These are phyloP conservation scores for Toxonevra muliebris DNA, from an alignment of 2,888 invertebrate species.

Conservation along the genomic window DNA sequence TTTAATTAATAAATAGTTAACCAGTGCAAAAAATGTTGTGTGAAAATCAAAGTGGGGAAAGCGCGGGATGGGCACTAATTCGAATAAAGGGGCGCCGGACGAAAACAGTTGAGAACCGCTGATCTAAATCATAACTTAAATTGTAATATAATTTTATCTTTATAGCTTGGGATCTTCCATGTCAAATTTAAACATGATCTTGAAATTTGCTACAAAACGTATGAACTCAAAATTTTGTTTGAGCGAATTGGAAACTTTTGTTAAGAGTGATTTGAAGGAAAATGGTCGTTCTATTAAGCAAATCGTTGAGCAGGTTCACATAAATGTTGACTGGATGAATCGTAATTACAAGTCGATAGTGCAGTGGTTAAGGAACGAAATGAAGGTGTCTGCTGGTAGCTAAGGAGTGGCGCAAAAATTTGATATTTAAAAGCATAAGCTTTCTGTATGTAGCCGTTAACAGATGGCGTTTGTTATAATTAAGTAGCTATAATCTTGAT, in stretches of 20 bases:
- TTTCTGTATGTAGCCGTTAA: too few relatives aligned
- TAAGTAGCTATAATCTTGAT: too few relatives aligned
- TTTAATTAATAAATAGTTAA: too few relatives aligned
- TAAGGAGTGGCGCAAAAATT: too few relatives aligned
- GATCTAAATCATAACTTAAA: conserved; percentile 27
- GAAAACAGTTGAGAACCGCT: too few relatives aligned
- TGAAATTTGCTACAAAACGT: conserved; percentile 77
- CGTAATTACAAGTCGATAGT: conserved; percentile 78
- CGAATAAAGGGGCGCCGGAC: too few relatives aligned
- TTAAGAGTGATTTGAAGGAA: conserved; percentile 71
- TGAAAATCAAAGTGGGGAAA: too few relatives aligned
- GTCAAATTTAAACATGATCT: conserved; percentile 74
- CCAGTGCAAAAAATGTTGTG: too few relatives aligned
- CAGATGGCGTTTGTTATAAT: too few relatives aligned
- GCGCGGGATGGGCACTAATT: too few relatives aligned
- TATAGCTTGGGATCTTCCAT: conserved; percentile 78
- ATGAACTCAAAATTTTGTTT: conserved; percentile 81
- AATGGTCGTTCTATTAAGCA: conserved; percentile 81
- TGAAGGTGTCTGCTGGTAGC: too few relatives aligned
- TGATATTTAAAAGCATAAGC: too few relatives aligned
- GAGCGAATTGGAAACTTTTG: conserved; percentile 78
- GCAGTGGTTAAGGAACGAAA: conserved; percentile 72
- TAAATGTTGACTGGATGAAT: conserved; percentile 86
- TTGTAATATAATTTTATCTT: conserved; percentile 14
- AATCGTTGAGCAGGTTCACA: conserved; percentile 80